These are phyloP conservation scores for Paramacrobiotus metropolitanus DNA, from an alignment of 1,140 invertebrate species.

Conservation along the genomic window DNA sequence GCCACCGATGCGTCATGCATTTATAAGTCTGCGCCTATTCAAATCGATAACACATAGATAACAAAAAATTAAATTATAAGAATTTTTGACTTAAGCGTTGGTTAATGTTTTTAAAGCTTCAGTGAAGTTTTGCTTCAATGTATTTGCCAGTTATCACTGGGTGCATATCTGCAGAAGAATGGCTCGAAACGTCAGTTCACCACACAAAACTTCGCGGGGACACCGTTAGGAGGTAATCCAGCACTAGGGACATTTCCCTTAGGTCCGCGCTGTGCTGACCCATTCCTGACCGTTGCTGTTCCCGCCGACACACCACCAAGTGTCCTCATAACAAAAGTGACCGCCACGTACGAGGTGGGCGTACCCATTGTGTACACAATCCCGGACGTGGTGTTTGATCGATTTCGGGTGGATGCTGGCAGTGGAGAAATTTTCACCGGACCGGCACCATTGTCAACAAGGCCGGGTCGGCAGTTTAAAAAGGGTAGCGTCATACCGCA, in stretches of 20 bases:
- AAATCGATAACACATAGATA: too few species aligned
- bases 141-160: too few species aligned
- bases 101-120: too few species aligned
- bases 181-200: too few species aligned
- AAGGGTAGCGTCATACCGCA: neutral
- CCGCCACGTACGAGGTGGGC: neutral
- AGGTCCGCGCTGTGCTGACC: neutral
- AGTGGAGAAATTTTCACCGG: neutral
- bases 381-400: slow-evolving; percentile 1
- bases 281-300: neutral
- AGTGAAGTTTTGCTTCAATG: too few species aligned
- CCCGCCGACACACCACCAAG: neutral
- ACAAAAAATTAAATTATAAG: too few species aligned
- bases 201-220: too few species aligned
- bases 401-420: neutral
- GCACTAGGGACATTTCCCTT: neutral
- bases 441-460: neutral
- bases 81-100: too few species aligned
- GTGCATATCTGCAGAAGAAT: too few species aligned
- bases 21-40: too few species aligned
- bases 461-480: neutral
- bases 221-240: too few species aligned
- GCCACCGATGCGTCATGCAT: too few species aligned
- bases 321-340: neutral
- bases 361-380: neutral